Evolutionary conservation across 2,888 invertebrate genomes (phyloP).

Genomic region (Philereme vetulata): DNA sequence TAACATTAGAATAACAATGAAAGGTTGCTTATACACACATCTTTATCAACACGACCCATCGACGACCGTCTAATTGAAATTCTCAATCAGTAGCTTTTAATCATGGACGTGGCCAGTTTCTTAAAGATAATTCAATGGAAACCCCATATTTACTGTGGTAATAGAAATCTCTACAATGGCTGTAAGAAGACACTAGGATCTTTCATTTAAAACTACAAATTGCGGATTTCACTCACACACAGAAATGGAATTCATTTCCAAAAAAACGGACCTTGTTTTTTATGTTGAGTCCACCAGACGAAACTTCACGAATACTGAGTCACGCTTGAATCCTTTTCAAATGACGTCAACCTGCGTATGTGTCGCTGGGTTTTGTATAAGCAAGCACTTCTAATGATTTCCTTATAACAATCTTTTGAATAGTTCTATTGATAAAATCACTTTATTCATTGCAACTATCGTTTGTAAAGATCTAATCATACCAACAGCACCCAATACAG

Average conservation of each 20-base stretch:
- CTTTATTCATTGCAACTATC: too few species aligned
- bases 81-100: conserved; percentile 26
- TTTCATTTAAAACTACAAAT: neutral
- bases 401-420: neutral
- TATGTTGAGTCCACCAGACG: conserved; percentile 45
- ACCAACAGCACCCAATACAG: too few species aligned
- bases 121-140: conserved; percentile 3
- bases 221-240: neutral
- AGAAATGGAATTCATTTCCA: conserved; percentile 20
- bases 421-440: too few species aligned
- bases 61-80: conserved; percentile 38
- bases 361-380: conserved; percentile 39
- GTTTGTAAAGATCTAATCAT: too few species aligned
- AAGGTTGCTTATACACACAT: conserved; percentile 43
- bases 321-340: conserved; percentile 66
- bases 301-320: conserved; percentile 56
- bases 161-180: neutral
- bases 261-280: conserved; percentile 38
- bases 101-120: neutral
- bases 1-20: conserved; percentile 71
- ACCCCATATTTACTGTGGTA: neutral
- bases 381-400: conserved; percentile 13
- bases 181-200: too few species aligned
- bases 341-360: conserved; percentile 66
- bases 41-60: conserved; percentile 38